A percentile compares a stretch with the other conserved stretches of the same genome.
phyloP scores from a whole-genome alignment of 92 coral and sea anemone species.

The Bergia puertoricense region DNA sequence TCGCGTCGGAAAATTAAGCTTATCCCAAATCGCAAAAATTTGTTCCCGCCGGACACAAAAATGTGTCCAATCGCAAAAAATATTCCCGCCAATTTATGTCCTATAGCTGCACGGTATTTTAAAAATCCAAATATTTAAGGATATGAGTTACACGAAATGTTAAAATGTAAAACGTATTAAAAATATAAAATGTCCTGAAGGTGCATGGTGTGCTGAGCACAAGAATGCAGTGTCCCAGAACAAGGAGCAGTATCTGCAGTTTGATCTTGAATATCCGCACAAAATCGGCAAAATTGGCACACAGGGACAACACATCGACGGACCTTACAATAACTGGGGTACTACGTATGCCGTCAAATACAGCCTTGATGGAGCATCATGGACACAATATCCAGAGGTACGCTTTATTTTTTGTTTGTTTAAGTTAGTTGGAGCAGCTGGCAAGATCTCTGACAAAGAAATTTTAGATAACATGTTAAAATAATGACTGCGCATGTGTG shows the following conservation, averaged over 20 bases:
- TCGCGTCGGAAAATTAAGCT: too few relatives aligned
- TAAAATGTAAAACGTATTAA: too few relatives aligned
- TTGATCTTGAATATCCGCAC: conserved; percentile 59
- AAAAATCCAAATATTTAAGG: too few relatives aligned
- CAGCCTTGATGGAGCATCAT: conserved; percentile 43
- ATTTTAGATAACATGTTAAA: background rate
- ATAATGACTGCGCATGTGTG: too few relatives aligned
- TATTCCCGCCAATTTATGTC: too few relatives aligned
- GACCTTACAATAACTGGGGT: conserved; percentile 58
- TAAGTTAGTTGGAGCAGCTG: background rate
- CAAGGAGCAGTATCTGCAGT: conserved; percentile 64
- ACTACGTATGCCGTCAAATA: conserved; percentile 48
- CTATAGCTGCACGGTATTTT: too few relatives aligned
- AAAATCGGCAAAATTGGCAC: conserved; percentile 59
- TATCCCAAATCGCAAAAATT: too few relatives aligned
- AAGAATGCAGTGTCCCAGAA: conserved; percentile 63
- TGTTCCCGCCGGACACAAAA: too few relatives aligned
- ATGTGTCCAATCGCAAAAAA: too few relatives aligned
- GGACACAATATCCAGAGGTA: conserved; percentile 75
- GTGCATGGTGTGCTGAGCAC: conserved; percentile 94
- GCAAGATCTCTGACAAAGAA: background rate
- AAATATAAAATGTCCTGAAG: conserved; percentile 23
- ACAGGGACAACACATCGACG: conserved; percentile 64
- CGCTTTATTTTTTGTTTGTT: background rate
- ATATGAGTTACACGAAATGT: too few relatives aligned